A percentile compares a stretch with the other conserved stretches of the same genome.
Conservation (phyloP, 2,797 vertebrate genomes). For the Diceros bicornis region DNA sequence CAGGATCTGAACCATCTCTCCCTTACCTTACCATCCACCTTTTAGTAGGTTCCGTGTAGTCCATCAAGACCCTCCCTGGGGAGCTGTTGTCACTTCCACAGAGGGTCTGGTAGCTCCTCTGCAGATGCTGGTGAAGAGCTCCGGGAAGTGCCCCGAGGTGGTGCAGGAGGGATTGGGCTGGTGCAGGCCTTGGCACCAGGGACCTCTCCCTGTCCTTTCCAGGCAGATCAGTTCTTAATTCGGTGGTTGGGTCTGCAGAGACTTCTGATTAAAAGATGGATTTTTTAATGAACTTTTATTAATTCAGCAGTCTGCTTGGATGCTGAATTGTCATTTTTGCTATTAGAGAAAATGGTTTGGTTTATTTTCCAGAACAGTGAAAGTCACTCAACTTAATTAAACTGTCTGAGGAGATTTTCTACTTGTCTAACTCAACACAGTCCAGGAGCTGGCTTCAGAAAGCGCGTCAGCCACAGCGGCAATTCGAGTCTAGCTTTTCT, state of each 20-base stretch:
- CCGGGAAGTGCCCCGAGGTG: neutral
- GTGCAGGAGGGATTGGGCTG: fast-evolving
- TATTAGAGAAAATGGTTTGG: slow-evolving; percentile 82
- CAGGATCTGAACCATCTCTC: neutral
- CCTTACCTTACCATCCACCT: neutral
- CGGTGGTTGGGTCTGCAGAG: slow-evolving; percentile 34
- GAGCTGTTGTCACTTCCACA: neutral
- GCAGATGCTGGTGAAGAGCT: neutral
- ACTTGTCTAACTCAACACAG: slow-evolving; percentile 55
- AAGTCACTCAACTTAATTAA: slow-evolving; percentile 83
- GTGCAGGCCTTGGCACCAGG: neutral
- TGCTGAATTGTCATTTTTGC: slow-evolving; percentile 84
- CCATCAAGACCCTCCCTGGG: neutral
- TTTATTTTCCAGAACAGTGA: slow-evolving; percentile 80
- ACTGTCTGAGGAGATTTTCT: slow-evolving; percentile 80
- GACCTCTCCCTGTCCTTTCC: neutral
- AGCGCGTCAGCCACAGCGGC: neutral
- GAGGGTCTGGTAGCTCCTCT: neutral
- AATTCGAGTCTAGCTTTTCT: neutral
- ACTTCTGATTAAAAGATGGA: slow-evolving; percentile 80
- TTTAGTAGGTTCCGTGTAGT: neutral
- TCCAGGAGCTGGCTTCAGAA: neutral
- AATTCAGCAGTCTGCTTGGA: slow-evolving; percentile 81
- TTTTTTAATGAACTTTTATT: slow-evolving; percentile 84
- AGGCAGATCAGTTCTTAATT: neutral